Evolutionary conservation across 1,140 invertebrate species (phyloP).

Genomic region (Dreissena polymorpha): DNA sequence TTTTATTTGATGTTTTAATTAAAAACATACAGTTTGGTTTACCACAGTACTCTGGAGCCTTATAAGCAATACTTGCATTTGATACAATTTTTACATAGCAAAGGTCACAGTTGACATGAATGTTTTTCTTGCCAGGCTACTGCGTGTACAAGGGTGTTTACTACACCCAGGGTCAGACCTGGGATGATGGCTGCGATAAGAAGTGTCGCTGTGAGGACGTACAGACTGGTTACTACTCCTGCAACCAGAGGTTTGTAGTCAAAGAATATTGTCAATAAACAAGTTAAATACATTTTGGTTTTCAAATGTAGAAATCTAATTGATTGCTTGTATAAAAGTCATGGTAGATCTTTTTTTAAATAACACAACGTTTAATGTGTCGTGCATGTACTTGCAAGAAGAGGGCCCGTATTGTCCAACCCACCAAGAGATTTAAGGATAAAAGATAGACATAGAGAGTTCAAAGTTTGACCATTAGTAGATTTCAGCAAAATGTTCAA

Average conservation of each 20-base stretch:
- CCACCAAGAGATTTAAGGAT: too few species aligned
- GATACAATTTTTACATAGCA: too few species aligned
- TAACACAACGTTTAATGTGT: not conserved
- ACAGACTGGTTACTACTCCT: conserved; percentile 62
- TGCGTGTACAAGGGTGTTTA: conserved; percentile 60
- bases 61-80: too few species aligned
- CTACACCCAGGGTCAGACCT: conserved; percentile 63
- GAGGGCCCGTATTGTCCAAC: too few species aligned
- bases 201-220: conserved; percentile 67
- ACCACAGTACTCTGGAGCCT: too few species aligned
- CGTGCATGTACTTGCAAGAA: too few species aligned
- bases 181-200: conserved; percentile 65
- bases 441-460: too few species aligned
- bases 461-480: too few species aligned
- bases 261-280: not conserved
- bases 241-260: conserved; percentile 59
- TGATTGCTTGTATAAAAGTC: not conserved
- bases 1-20: too few species aligned
- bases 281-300: not conserved
- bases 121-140: conserved; percentile 50
- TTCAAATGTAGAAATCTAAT: not conserved
- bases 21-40: too few species aligned
- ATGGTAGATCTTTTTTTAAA: not conserved
- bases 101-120: too few species aligned
- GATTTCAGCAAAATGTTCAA: too few species aligned